These are phyloP conservation scores for Drosophila lacteicornis DNA, from an alignment of 1,140 invertebrate species.

Conservation along the genomic window DNA sequence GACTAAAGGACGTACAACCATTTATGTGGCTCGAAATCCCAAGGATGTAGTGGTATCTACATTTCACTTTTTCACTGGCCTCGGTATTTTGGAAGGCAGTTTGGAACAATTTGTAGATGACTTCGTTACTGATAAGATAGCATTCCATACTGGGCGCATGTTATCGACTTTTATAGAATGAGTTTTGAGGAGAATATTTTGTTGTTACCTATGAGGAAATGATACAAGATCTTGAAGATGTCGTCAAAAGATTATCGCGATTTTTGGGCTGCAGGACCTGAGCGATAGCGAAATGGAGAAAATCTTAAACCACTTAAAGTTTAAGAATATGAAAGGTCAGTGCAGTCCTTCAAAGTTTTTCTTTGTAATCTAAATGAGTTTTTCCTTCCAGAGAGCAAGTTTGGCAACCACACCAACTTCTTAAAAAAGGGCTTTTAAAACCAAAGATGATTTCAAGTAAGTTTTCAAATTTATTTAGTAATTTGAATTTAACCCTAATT, in stretches of 20 bases:
- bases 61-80: conserved; percentile 7
- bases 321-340: conserved; percentile 46
- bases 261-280: conserved; percentile 17
- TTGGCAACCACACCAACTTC: conserved; percentile 9
- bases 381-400: conserved; percentile 2
- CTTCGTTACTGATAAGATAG: conserved; percentile 4
- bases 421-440: conserved; percentile 1
- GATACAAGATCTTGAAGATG: conserved; percentile 12
- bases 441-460: conserved; percentile 17
- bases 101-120: conserved; percentile 17
- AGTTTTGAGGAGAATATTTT: conserved; percentile 29
- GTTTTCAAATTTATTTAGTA: neutral
- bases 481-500: neutral
- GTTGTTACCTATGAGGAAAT: conserved; percentile 46
- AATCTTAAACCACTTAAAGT: conserved; percentile 21
- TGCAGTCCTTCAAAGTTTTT: neutral
- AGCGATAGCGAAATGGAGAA: conserved; percentile 18
- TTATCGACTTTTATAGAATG: conserved; percentile 43
- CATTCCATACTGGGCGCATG: conserved; percentile 31
- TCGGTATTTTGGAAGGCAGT: neutral
- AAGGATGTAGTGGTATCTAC: conserved; percentile 49
- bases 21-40: conserved; percentile 44
- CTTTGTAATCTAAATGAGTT: too few relatives aligned
- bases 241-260: conserved; percentile 4
- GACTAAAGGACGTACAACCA: conserved; percentile 16